These are phyloP conservation scores for Ridgeia piscesae DNA, from an alignment of 1,140 invertebrate genomes.

Conservation along the genomic window DNA sequence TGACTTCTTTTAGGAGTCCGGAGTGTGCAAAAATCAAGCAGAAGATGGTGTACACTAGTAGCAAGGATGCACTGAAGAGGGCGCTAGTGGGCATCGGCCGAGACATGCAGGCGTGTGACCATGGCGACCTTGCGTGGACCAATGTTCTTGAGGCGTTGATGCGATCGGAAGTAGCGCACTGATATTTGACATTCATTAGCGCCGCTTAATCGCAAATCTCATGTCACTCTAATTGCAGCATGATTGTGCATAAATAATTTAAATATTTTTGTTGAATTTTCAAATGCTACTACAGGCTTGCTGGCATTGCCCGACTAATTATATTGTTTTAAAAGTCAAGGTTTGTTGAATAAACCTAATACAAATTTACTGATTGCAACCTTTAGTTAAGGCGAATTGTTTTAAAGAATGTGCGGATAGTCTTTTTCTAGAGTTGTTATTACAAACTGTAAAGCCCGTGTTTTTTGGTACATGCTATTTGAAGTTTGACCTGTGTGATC, in stretches of 20 bases:
- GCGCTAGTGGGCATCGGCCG: conserved; percentile 93
- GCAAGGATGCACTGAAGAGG: conserved; percentile 93
- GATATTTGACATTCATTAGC: neutral
- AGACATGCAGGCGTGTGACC: conserved; percentile 78
- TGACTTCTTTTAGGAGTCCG: conserved; percentile 69
- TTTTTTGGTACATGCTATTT: neutral
- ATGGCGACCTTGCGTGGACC: conserved; percentile 46
- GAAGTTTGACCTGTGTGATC: neutral
- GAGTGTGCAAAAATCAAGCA: conserved; percentile 96
- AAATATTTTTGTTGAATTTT: neutral
- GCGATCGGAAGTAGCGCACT: conserved; percentile 19
- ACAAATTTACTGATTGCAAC: neutral
- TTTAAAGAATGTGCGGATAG: neutral
- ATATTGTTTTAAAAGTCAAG: neutral
- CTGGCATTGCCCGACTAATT: neutral
- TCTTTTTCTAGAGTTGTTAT: neutral
- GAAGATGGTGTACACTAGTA: conserved; percentile 99
- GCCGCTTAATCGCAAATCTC: neutral
- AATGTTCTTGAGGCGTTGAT: conserved; percentile 28
- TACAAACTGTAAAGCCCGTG: neutral
- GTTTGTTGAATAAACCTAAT: neutral
- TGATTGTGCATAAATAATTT: neutral
- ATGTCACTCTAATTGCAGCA: neutral
- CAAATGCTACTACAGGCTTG: neutral
- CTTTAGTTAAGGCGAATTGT: neutral